A percentile compares a stretch with the other conserved stretches of the same genome.
phyloP scores from a whole-genome alignment of 2,797 vertebrate genomes.

The Periophthalmus magnuspinnatus region DNA sequence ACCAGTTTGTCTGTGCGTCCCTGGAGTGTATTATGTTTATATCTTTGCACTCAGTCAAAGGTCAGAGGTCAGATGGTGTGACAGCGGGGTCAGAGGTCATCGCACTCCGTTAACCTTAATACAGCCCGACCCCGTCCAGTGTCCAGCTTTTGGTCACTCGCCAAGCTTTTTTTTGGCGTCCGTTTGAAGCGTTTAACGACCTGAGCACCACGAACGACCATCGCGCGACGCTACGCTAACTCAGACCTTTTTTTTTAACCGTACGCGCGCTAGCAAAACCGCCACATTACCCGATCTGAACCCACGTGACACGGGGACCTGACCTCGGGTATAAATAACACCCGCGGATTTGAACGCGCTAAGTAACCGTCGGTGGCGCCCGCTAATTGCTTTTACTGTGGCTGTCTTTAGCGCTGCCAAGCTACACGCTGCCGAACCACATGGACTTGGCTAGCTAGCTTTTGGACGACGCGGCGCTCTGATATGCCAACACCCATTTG shows the following conservation, averaged over 20 bases:
- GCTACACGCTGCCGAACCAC: slow-evolving; percentile 63
- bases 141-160: slow-evolving; percentile 25
- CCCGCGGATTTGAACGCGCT: slow-evolving; percentile 57
- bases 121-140: neutral
- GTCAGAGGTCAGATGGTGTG: slow-evolving; percentile 66
- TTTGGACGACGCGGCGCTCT: slow-evolving; percentile 65
- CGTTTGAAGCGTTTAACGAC: slow-evolving; percentile 26
- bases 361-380: slow-evolving; percentile 60
- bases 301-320: slow-evolving; percentile 47
- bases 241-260: neutral
- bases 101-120: slow-evolving; percentile 45
- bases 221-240: slow-evolving; percentile 1
- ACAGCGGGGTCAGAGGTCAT: slow-evolving; percentile 60
- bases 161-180: neutral
- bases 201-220: slow-evolving; percentile 4
- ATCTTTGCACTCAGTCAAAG: slow-evolving; percentile 43
- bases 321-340: slow-evolving; percentile 70
- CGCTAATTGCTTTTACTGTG: slow-evolving; percentile 73
- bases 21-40: neutral
- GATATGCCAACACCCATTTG: slow-evolving; percentile 76
- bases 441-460: slow-evolving; percentile 63
- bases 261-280: slow-evolving; percentile 24
- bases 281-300: slow-evolving; percentile 53
- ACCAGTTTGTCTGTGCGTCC: neutral
- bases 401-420: slow-evolving; percentile 65